Conservation (phyloP, 1,140 invertebrate genomes). For the Drosophila ambigua region DNA sequence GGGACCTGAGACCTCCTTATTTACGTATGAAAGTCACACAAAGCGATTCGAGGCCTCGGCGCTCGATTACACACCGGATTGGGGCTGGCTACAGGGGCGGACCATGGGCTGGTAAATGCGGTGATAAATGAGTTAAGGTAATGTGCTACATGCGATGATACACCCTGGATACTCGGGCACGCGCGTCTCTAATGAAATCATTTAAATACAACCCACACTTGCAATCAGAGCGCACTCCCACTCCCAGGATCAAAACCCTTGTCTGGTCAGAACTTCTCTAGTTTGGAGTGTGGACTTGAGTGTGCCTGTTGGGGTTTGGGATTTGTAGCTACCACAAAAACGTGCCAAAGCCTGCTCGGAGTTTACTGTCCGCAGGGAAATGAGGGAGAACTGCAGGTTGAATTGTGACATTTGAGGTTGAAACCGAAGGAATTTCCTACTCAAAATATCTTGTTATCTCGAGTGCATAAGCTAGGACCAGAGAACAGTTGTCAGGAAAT, state of each 20-base stretch:
- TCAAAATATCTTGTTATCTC: conserved; percentile 31
- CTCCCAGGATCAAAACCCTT: conserved; percentile 6
- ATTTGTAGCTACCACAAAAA: conserved; percentile 57
- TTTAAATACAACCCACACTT: conserved; percentile 72
- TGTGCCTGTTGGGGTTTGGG: conserved; percentile 4
- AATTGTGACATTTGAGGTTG: conserved; percentile 35
- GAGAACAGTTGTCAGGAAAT: conserved; percentile 28
- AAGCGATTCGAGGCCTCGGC: conserved; percentile 63
- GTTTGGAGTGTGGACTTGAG: not conserved
- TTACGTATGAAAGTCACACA: conserved; percentile 80
- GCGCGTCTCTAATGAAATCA: conserved; percentile 75
- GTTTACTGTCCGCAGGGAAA: conserved; percentile 15
- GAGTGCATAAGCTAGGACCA: conserved; percentile 16
- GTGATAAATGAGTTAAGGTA: conserved; percentile 80
- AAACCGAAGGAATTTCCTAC: conserved; percentile 5
- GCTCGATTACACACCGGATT: conserved; percentile 69
- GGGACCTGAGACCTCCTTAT: conserved; percentile 49
- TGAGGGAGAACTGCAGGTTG: not conserved
- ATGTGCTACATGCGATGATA: conserved; percentile 65
- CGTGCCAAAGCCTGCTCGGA: conserved; percentile 46
- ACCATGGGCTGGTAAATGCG: conserved; percentile 62
- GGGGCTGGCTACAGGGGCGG: conserved; percentile 12
- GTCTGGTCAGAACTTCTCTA: not conserved
- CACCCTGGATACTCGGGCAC: conserved; percentile 62
- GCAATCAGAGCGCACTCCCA: conserved; percentile 25